A percentile compares a stretch with the other conserved stretches of the same genome.
These are phyloP conservation scores for Carpatolechia fugitivella DNA, from an alignment of 2,888 invertebrate species.

Conservation along the genomic window DNA sequence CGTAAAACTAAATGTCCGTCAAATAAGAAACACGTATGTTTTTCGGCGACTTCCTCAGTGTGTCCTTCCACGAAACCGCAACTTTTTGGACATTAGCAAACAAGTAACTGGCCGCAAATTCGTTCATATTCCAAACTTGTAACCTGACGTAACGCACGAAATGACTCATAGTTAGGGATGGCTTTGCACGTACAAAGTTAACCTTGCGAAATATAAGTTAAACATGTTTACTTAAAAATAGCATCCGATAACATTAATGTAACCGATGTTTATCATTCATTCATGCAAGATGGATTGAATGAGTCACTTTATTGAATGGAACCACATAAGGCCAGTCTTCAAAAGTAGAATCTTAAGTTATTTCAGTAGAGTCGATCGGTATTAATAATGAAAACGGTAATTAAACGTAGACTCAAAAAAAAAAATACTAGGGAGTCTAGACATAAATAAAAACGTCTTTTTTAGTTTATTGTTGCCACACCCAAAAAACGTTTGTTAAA, in stretches of 20 bases:
- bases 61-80: slow-evolving; percentile 1
- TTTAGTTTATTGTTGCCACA: too few species aligned
- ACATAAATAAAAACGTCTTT: too few species aligned
- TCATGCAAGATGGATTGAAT: neutral
- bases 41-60: neutral
- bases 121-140: neutral
- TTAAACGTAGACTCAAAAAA: too few species aligned
- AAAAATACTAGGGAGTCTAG: too few species aligned
- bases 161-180: too few species aligned
- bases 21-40: too few species aligned
- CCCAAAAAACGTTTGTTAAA: too few species aligned
- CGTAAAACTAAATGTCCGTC: too few species aligned
- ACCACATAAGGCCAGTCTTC: neutral
- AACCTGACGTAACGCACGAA: too few species aligned
- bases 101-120: neutral
- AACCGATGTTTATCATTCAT: slow-evolving; percentile 5
- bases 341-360: neutral
- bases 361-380: neutral
- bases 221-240: neutral
- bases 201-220: neutral
- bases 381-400: too few species aligned
- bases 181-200: neutral
- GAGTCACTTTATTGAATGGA: slow-evolving; percentile 2
- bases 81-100: neutral
- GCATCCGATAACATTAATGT: neutral